phyloP scores from a whole-genome alignment of 2,797 vertebrate genomes.

The Poeciliopsis presidionis region DNA sequence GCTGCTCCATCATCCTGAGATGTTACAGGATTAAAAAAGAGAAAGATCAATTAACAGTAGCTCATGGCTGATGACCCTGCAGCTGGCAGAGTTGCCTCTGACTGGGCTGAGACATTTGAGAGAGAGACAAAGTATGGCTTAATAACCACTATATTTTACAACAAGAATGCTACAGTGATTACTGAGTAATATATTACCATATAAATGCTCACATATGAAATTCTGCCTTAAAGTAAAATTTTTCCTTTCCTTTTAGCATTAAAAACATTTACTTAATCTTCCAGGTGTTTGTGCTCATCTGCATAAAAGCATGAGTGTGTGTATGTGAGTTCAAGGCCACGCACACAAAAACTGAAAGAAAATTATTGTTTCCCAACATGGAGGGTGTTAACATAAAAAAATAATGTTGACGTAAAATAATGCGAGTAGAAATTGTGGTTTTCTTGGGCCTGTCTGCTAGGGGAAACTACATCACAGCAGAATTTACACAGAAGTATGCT shows the following conservation, averaged over 20 bases:
- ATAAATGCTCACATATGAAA: background rate
- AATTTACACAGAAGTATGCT: slow-evolving; percentile 59
- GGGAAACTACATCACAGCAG: slow-evolving; percentile 61
- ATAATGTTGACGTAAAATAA: slow-evolving; percentile 58
- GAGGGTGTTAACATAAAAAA: slow-evolving; percentile 69
- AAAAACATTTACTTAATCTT: slow-evolving; percentile 28
- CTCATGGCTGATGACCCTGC: background rate
- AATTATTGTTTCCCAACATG: slow-evolving; percentile 66
- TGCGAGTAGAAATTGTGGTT: slow-evolving; percentile 65
- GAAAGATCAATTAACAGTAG: background rate
- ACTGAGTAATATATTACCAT: background rate
- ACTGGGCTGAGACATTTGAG: background rate
- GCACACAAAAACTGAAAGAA: slow-evolving; percentile 43
- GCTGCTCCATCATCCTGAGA: background rate
- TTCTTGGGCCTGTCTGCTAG: slow-evolving; percentile 57
- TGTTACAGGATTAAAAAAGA: background rate
- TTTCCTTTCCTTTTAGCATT: background rate
- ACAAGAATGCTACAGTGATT: background rate
- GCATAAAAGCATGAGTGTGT: background rate
- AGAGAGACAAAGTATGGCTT: background rate
- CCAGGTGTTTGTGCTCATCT: slow-evolving; percentile 16
- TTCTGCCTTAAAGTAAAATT: background rate
- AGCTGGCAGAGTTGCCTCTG: background rate
- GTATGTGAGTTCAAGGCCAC: slow-evolving; percentile 49
- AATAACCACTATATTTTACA: background rate